These are phyloP conservation scores for zebrafish (Danio rerio) DNA, from an alignment of 2,113 vertebrate species.

Conservation along the genomic window GRCz12tu NC_133190.1:49676501-49677000, in stretches of 20 bases:
- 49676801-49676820: constrained; percentile 87
- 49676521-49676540: too few relatives aligned
- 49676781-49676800: constrained; percentile 90
- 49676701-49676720: constrained; percentile 42
- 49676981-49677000: constrained; percentile 84
- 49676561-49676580: too few relatives aligned
- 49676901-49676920: constrained; percentile 92
- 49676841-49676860: constrained; percentile 84
- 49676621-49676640: too few relatives aligned
- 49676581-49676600: too few relatives aligned
- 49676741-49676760: constrained; percentile 88
- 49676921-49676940: constrained; percentile 90
- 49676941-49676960: constrained; percentile 83
- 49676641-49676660: too few relatives aligned
- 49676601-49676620: too few relatives aligned
- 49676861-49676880: constrained; percentile 92
- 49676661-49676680: too few relatives aligned
- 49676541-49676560: too few relatives aligned
- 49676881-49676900: constrained; percentile 88
- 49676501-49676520: too few relatives aligned
- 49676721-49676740: constrained; percentile 85
- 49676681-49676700: not conserved
- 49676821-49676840: constrained; percentile 88
- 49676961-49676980: constrained; percentile 87
- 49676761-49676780: constrained; percentile 88